Evolutionary conservation across 1,140 invertebrate genomes (phyloP), one percentile per base, ranked within the genome.

Genomic region (Lordiphosa clarofinis): DNA sequence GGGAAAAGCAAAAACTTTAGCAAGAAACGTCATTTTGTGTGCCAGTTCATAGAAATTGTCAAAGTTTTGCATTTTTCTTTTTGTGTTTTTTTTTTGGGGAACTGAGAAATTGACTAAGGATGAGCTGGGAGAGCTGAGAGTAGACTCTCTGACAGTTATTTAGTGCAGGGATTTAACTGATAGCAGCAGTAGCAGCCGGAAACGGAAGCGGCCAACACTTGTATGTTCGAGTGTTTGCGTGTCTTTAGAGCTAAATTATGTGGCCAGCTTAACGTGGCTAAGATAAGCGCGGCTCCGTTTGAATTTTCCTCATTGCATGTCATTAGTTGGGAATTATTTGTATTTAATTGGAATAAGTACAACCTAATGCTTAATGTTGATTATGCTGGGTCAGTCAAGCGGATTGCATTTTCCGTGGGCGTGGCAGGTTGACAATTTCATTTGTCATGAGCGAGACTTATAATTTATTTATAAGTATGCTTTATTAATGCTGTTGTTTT

Each of bases 401-500:
- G 33, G 28, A 63, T 53, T 57, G 54, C 38, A 40, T 49, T 39
- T 24, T 52, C 24, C 7, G 3, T 38, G 33, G 35, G 36, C 43
- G 24, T 37, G 37, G 39, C 42, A 52, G 56, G 37, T 63, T 59
- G 69, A 78, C 69, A 79, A 62, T 61, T 69, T 53, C 40, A 57
- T 61, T 49, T 33, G 33, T 37, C 19, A 50, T 79, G 55, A 61
- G 70, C 57, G 66, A 57, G 50, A 60, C 76, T 75, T 82, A 79
- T 79, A 57, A 79, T 79, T 79, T 82, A 79, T 79, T 82, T 71
- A 79, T 79, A 59, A 58, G 55, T 54, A 56, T 62, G 55, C 57
- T 62, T 82, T 79, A 75, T 79, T 79, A 75, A 82, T 81, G 63
- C 54, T 67, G 52, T 71, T 31, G 28, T 31, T 31, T 31, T 31